phyloP scores from a whole-genome alignment of 1,140 invertebrate species.

The Ceratitis capitata region DNA sequence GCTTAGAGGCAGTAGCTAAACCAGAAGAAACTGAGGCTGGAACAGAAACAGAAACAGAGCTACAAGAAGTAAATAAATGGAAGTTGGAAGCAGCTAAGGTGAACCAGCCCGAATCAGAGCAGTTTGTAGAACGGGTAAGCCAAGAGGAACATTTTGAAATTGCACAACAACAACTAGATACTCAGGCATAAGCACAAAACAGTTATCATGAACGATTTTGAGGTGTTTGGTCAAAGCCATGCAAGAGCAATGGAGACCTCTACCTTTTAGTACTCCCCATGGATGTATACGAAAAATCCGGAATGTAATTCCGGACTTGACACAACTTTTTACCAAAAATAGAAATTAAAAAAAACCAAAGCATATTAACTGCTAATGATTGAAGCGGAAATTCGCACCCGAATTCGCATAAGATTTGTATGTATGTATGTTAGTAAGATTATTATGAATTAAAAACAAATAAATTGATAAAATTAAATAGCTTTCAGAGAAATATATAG shows the following conservation, averaged over 20 bases:
- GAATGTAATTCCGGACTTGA: no score
- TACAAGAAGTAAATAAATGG: background rate
- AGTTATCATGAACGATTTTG: no score
- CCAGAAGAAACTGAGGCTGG: constrained; percentile 23
- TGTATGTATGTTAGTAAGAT: background rate
- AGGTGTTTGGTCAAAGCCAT: no score
- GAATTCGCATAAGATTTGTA: background rate
- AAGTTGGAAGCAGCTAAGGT: constrained; percentile 5
- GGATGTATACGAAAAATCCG: no score
- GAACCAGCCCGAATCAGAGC: background rate
- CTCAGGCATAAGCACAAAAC: no score
- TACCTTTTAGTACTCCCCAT: no score
- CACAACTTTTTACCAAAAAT: no score
- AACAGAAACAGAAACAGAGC: background rate
- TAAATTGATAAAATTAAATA: constrained; percentile 15
- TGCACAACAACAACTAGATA: no score
- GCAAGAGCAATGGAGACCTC: no score
- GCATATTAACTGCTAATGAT: background rate
- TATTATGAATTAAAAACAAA: constrained; percentile 29
- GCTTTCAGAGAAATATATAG: background rate
- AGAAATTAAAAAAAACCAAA: no score
- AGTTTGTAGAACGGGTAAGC: constrained; percentile 31
- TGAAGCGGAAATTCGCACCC: background rate
- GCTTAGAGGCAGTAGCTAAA: background rate
- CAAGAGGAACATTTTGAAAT: no score